Percentiles rank a stretch among this genome's conserved stretches.
Conservation (phyloP, 2,888 invertebrate genomes). For the Mythimna pallens region DNA sequence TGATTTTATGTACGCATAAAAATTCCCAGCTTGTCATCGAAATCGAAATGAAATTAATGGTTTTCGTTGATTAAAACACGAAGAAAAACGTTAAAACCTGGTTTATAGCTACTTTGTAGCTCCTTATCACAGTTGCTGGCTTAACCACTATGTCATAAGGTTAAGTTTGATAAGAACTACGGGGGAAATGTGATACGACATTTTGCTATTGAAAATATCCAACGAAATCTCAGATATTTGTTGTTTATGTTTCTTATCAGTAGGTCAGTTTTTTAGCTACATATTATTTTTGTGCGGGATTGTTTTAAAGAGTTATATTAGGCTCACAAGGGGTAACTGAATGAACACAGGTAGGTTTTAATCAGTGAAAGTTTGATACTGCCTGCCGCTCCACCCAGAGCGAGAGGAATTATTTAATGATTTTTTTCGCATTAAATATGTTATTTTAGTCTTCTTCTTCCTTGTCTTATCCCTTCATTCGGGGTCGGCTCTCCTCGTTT, state of each 20-base stretch:
- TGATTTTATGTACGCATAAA: background rate
- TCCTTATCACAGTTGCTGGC: constrained; percentile 32
- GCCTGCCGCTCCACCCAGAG: too few relatives aligned
- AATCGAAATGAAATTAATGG: constrained; percentile 16
- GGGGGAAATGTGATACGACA: constrained; percentile 2
- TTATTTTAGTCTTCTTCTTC: too few relatives aligned
- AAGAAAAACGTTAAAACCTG: constrained; percentile 4
- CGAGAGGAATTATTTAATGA: too few relatives aligned
- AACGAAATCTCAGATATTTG: background rate
- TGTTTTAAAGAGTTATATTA: background rate
- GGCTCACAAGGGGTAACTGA: background rate
- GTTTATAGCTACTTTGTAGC: constrained; percentile 31
- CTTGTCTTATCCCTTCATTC: too few relatives aligned
- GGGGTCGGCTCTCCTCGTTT: too few relatives aligned
- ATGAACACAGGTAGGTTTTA: too few relatives aligned
- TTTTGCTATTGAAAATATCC: background rate
- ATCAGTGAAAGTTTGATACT: too few relatives aligned
- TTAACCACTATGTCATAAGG: constrained; percentile 22
- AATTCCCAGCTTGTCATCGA: background rate
- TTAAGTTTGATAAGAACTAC: constrained; percentile 18
- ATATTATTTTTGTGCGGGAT: background rate
- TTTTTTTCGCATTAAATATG: too few relatives aligned
- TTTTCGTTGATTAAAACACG: constrained; percentile 40
- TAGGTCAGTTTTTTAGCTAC: background rate
- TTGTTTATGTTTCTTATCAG: constrained; percentile 11